Conservation (phyloP, 1,140 invertebrate genomes). For the Brachionus rotundiformis region DNA sequence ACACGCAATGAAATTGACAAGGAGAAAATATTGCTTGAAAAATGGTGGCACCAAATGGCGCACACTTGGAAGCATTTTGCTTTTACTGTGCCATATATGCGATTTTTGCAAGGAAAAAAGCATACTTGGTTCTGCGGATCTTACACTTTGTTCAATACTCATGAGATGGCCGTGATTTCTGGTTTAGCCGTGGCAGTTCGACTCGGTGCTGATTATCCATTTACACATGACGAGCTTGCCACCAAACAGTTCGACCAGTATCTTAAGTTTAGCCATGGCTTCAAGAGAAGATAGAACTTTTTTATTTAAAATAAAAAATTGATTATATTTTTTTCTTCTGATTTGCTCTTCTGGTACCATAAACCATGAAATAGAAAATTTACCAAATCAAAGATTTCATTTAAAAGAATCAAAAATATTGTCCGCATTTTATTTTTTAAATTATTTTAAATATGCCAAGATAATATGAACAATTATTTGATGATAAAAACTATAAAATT, state of each 20-base stretch:
- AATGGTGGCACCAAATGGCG: conserved; percentile 59
- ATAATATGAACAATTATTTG: no score
- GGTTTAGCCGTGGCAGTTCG: conserved; percentile 56
- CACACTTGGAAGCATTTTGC: conserved; percentile 59
- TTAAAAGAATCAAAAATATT: no score
- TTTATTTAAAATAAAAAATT: background rate
- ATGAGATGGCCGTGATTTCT: conserved; percentile 58
- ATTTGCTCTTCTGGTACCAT: no score
- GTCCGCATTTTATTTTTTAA: no score
- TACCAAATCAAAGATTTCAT: no score
- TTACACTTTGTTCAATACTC: conserved; percentile 58
- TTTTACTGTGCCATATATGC: conserved; percentile 57
- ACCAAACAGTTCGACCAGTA: conserved; percentile 58
- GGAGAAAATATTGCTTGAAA: conserved; percentile 55
- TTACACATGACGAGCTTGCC: conserved; percentile 56
- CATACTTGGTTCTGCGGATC: conserved; percentile 57
- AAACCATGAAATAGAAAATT: background rate
- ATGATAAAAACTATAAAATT: no score
- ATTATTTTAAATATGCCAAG: no score
- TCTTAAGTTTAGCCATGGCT: conserved; percentile 56
- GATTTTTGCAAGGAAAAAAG: conserved; percentile 57
- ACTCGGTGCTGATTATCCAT: conserved; percentile 58
- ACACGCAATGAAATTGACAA: conserved; percentile 55
- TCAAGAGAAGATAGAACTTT: background rate
- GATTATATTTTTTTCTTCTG: no score